A percentile compares a stretch with the other conserved stretches of the same genome.
Evolutionary conservation across 2,113 vertebrate species (phyloP).

Genomic region (Pachycephala philippinensis): DNA sequence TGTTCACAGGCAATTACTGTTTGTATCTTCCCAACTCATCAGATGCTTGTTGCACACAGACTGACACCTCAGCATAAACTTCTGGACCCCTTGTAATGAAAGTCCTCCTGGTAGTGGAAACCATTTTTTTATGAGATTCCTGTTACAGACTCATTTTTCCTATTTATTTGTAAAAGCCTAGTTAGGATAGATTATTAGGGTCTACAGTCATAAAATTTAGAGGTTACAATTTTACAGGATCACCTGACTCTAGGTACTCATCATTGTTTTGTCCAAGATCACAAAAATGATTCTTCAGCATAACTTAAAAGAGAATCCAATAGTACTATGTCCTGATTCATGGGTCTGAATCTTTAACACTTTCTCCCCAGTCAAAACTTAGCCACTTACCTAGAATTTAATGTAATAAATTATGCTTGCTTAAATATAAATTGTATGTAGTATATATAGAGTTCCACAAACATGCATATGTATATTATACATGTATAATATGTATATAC

Average conservation of each 20-base stretch:
- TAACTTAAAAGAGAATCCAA: not conserved
- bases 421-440: not conserved
- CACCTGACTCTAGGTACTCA: not conserved
- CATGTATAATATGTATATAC: not conserved
- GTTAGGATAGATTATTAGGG: not conserved
- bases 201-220: not conserved
- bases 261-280: not conserved
- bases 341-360: not conserved
- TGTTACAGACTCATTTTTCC: not conserved
- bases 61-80: not conserved
- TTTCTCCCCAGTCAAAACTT: not conserved
- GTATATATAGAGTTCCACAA: not conserved
- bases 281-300: not conserved
- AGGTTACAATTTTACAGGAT: not conserved
- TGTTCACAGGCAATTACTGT: not conserved
- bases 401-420: not conserved
- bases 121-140: not conserved
- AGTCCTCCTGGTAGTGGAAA: not conserved
- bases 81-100: not conserved
- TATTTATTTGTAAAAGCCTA: not conserved
- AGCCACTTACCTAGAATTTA: not conserved
- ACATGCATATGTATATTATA: not conserved
- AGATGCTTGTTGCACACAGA: not conserved
- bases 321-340: not conserved
- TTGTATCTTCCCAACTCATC: not conserved